Conservation (phyloP, 2,113 vertebrate species). For the Pseudopodoces humilis region DNA sequence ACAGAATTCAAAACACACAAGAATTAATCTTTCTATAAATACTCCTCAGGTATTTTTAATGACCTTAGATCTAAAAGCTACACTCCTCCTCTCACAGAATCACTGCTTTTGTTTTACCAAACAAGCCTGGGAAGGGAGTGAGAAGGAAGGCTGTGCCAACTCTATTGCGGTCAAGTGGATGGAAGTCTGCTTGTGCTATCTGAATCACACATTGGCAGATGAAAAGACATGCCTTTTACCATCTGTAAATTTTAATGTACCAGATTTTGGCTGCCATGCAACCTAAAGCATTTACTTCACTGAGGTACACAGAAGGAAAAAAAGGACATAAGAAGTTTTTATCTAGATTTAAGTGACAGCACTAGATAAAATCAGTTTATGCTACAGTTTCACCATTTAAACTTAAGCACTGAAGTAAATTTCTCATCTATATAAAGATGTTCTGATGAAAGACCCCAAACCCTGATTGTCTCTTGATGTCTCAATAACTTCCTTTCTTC, state of each 20-base stretch:
- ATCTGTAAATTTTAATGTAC: conserved; percentile 56
- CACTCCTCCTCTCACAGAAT: not conserved
- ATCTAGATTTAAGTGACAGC: not conserved
- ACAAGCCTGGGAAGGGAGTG: not conserved
- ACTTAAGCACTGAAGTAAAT: not conserved
- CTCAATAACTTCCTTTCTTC: not conserved
- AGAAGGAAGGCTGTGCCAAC: conserved; percentile 63
- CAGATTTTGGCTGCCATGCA: conserved; percentile 55
- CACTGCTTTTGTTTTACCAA: not conserved
- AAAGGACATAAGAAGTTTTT: not conserved
- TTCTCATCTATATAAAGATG: not conserved
- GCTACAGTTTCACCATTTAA: not conserved
- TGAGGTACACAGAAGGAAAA: not conserved
- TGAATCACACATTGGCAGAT: conserved; percentile 66
- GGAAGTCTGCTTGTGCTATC: conserved; percentile 69
- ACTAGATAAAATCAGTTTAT: not conserved
- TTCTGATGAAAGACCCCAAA: not conserved
- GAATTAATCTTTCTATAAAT: not conserved
- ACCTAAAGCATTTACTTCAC: conserved; percentile 27
- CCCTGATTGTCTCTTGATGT: not conserved
- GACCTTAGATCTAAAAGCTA: not conserved
- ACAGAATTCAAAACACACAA: not conserved
- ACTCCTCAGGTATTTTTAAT: not conserved
- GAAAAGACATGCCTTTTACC: conserved; percentile 67
- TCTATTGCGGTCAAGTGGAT: conserved; percentile 69